phyloP scores from a whole-genome alignment of 2,888 invertebrate genomes.

The Pachydiplax longipennis region DNA sequence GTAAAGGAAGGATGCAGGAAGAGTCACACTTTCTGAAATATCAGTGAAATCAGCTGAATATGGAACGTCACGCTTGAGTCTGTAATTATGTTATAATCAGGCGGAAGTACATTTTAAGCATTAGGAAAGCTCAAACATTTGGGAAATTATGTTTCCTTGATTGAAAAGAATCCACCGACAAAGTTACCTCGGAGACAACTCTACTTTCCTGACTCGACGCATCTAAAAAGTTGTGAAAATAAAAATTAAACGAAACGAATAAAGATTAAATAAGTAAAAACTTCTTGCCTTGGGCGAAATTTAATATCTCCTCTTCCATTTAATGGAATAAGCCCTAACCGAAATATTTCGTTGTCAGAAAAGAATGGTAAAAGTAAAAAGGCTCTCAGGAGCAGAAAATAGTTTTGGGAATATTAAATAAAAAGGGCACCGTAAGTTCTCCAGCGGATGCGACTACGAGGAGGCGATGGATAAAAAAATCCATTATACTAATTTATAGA shows the following conservation, averaged over 20 bases:
- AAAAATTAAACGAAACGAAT: neutral
- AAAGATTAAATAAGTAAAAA: no score
- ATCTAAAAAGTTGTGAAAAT: neutral
- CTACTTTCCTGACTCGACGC: neutral
- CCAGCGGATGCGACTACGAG: neutral
- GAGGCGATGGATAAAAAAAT: neutral
- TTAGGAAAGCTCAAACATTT: neutral
- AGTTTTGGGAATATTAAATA: neutral
- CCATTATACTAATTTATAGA: neutral
- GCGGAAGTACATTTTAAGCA: neutral
- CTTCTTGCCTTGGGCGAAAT: no score
- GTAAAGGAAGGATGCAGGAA: no score
- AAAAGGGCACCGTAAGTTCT: neutral
- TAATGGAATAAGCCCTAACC: neutral
- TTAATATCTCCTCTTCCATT: no score
- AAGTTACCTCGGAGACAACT: neutral
- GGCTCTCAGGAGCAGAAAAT: neutral
- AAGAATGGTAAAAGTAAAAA: neutral
- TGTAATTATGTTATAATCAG: no score
- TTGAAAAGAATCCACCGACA: no score
- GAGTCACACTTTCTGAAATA: no score
- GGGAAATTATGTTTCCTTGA: neutral
- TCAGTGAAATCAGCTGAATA: no score
- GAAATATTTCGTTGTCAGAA: neutral
- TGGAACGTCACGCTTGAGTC: no score